Evolutionary conservation across 2,888 invertebrate species (phyloP).

Genomic region (Erebia palarica): DNA sequence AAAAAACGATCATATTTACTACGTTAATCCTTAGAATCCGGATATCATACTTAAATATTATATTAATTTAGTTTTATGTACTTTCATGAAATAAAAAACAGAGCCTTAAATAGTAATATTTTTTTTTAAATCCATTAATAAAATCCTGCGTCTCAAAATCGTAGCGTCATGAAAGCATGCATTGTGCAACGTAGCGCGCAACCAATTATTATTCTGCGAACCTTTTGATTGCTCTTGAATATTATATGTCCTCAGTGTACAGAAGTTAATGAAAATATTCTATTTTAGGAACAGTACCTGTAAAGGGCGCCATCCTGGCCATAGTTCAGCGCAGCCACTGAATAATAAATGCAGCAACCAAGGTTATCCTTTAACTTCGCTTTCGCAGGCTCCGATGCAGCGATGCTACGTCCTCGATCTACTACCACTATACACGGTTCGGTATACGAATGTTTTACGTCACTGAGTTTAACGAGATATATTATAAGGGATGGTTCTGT

Average conservation of each 20-base stretch:
- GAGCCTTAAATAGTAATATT: neutral
- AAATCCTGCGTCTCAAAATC: conserved; percentile 7
- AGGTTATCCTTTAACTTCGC: conserved; percentile 63
- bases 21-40: neutral
- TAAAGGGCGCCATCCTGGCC: conserved; percentile 76
- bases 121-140: conserved; percentile 23
- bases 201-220: conserved; percentile 23
- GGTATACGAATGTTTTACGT: conserved; percentile 63
- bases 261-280: conserved; percentile 26
- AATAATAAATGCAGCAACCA: conserved; percentile 76
- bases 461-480: conserved; percentile 73
- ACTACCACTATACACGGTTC: conserved; percentile 54
- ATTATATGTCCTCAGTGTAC: neutral
- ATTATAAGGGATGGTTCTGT: conserved; percentile 52
- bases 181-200: conserved; percentile 27
- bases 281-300: conserved; percentile 57
- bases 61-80: no score
- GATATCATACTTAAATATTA: no score
- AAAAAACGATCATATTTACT: neutral
- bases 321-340: conserved; percentile 72
- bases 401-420: conserved; percentile 49
- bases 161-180: conserved; percentile 28
- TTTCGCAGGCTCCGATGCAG: conserved; percentile 52
- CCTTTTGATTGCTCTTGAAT: neutral
- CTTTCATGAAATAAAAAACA: no score